Conservation (phyloP, 2,113 vertebrate species). For the Alethe castanea region DNA sequence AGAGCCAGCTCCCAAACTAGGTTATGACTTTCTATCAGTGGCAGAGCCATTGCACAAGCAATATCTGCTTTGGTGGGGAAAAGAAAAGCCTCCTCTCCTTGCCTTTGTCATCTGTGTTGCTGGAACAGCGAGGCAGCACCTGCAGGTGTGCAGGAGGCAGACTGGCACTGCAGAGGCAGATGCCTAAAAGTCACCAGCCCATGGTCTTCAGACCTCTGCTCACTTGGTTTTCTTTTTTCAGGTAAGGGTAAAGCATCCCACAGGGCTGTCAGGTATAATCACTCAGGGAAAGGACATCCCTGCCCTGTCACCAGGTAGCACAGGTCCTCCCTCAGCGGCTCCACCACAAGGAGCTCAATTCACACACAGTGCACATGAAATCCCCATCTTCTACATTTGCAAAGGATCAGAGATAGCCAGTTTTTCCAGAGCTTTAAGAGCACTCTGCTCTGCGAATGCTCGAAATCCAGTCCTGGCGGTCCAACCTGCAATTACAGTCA, state of each 20-base stretch:
- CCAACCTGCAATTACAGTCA: conserved; percentile 2
- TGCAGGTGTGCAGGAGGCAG: not conserved
- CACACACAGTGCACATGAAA: fast-evolving
- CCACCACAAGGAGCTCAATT: fast-evolving
- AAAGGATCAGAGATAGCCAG: not conserved
- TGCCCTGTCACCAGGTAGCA: not conserved
- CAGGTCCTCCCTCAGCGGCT: not conserved
- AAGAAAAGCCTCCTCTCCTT: not conserved
- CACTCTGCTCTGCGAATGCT: not conserved
- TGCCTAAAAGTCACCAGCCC: not conserved
- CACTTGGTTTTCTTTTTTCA: not conserved
- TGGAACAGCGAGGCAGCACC: not conserved
- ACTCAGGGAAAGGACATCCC: not conserved
- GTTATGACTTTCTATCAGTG: not conserved
- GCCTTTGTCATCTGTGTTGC: not conserved
- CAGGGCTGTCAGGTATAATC: too few species aligned
- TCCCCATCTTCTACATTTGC: not conserved
- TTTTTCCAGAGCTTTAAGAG: not conserved
- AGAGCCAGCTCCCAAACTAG: not conserved
- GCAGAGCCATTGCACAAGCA: not conserved
- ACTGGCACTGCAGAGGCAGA: not conserved
- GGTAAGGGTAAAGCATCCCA: not conserved
- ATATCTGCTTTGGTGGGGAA: not conserved
- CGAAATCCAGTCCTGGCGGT: not conserved
- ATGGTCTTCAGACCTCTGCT: not conserved